These are phyloP conservation scores for Lasaia peninsularis DNA, from an alignment of 1,140 invertebrate genomes.

Conservation along the genomic window DNA sequence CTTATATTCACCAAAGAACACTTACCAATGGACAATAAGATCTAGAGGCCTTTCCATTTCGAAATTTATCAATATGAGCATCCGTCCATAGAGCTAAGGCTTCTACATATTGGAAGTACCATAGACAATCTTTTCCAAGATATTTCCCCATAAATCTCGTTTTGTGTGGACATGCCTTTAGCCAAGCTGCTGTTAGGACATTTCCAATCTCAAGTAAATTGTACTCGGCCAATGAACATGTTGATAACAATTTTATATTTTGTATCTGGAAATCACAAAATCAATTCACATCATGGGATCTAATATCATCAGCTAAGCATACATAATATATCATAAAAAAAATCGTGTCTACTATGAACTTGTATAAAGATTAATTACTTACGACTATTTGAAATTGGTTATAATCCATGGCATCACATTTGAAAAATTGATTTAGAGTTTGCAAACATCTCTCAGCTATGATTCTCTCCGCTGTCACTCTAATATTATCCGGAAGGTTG, in stretches of 20 bases:
- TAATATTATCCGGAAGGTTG: conserved; percentile 35
- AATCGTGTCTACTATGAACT: too few relatives aligned
- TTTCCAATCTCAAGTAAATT: conserved; percentile 27
- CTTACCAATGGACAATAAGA: conserved; percentile 5
- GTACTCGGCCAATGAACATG: conserved; percentile 31
- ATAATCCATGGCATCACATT: conserved; percentile 10
- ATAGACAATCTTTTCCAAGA: conserved; percentile 24
- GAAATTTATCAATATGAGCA: conserved; percentile 26
- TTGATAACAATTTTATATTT: conserved; percentile 35
- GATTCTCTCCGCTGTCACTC: conserved; percentile 27
- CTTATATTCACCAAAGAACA: too few relatives aligned
- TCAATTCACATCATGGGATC: not conserved
- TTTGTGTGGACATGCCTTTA: conserved; percentile 36
- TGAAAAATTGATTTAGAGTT: conserved; percentile 21
- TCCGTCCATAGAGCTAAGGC: conserved; percentile 36
- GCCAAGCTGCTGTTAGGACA: conserved; percentile 37
- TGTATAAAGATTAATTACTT: too few relatives aligned
- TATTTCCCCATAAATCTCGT: conserved; percentile 12
- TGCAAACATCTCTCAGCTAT: conserved; percentile 30
- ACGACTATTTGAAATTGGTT: conserved; percentile 8
- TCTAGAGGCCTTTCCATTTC: conserved; percentile 10
- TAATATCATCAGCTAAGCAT: not conserved
- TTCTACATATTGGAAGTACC: conserved; percentile 40
- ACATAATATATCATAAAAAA: too few relatives aligned
- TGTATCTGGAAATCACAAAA: conserved; percentile 41